Evolutionary conservation across 2,113 vertebrate species (phyloP).

Genomic region (Mesembrinibis cayennensis): DNA sequence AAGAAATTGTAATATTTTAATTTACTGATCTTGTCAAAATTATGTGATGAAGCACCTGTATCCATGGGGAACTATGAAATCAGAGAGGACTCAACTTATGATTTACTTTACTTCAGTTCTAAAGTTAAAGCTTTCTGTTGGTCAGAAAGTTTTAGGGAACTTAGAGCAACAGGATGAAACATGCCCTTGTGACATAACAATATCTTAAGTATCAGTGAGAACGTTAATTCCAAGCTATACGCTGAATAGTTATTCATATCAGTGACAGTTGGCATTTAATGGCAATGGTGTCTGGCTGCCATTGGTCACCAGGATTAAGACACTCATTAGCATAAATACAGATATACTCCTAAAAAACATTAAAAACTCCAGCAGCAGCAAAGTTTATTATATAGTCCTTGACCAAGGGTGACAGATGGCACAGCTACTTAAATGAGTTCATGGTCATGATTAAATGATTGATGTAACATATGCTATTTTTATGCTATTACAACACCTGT

Average conservation of each 20-base stretch:
- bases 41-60: background rate
- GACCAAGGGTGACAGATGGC: background rate
- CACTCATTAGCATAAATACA: background rate
- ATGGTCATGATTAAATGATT: background rate
- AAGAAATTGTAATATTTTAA: background rate
- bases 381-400: background rate
- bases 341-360: background rate
- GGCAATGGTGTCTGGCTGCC: background rate
- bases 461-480: background rate
- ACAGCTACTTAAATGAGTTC: background rate
- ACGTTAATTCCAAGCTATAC: background rate
- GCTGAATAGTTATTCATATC: background rate
- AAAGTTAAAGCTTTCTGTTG: background rate
- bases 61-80: background rate
- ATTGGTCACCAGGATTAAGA: background rate
- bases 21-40: background rate
- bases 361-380: background rate
- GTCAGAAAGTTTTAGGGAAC: background rate
- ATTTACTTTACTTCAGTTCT: background rate
- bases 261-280: background rate
- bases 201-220: background rate
- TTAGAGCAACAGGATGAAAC: background rate
- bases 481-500: background rate
- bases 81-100: background rate
- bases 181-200: accelerated